A percentile compares a stretch with the other conserved stretches of the same genome.
Conservation (phyloP, 2,797 vertebrate species). For the Arrhamphus sclerolepis region DNA sequence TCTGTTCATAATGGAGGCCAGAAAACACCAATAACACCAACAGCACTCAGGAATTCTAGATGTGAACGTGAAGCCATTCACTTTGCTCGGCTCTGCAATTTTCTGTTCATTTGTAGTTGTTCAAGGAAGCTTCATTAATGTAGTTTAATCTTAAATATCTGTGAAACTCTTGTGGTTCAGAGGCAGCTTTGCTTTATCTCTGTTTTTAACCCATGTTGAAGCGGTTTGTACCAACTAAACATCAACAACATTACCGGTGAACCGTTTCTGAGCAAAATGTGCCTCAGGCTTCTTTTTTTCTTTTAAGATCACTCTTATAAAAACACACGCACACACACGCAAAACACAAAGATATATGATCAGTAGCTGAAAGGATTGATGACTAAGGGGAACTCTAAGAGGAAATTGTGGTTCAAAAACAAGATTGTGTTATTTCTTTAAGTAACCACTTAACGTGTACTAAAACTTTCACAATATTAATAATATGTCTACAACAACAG, state of each 20-base stretch:
- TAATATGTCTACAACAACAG: no score
- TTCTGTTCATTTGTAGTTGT: neutral
- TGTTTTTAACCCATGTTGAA: no score
- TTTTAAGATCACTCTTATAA: constrained; percentile 12
- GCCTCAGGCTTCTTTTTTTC: constrained; percentile 19
- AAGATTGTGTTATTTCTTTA: constrained; percentile 20
- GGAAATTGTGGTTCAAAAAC: constrained; percentile 35
- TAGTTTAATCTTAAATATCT: neutral
- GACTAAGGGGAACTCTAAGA: constrained; percentile 39
- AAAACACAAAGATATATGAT: no score
- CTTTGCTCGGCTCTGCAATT: neutral
- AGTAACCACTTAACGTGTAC: neutral
- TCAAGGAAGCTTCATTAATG: neutral
- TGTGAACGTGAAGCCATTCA: no score
- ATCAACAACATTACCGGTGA: neutral
- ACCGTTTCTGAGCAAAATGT: neutral
- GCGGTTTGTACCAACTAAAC: no score
- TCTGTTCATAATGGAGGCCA: constrained; percentile 1
- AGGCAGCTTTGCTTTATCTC: neutral
- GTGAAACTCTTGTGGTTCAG: neutral
- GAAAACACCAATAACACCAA: constrained; percentile 19
- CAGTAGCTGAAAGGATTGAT: constrained; percentile 6
- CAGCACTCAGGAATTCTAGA: no score
- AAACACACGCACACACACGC: neutral
- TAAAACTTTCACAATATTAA: no score